Evolutionary conservation across 2,113 vertebrate genomes (phyloP), one percentile per base, ranked within the genome.

Genomic region (Propithecus coquereli): DNA sequence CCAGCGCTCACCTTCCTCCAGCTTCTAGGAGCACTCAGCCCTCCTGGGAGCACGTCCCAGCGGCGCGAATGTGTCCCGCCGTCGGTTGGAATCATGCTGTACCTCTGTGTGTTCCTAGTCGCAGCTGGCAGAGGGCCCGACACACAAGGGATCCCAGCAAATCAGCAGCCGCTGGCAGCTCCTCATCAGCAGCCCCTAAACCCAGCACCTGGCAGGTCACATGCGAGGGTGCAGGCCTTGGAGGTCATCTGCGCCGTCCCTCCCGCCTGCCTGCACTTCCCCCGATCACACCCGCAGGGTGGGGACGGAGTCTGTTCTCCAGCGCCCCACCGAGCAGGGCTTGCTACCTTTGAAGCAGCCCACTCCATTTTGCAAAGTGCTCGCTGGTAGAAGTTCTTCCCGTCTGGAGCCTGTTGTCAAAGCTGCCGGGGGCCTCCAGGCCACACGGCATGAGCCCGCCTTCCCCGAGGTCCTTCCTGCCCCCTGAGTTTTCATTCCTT

Each of bases 271-370:
- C 83, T 70, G 4, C 23, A 40, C 40, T 63, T 50, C 45, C 32
- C 34, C 37, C 3, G 23, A 40, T 52, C 6, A 2, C 22, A 40
- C 25, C 23, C 22, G 70, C 47, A 9, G 7, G 2, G 17, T 27
- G 18, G 14, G n/a, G 84, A 13, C 65, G 4, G 7, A 23, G 16
- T 70, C 23, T 70, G 9, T 40, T 50, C 14, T n/a, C 23, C 45
- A 70, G 70, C 17, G 22, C 37, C 73, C 17, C 40, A 16, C 2
- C 0, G 0, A 9, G 12, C 1, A 5, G 16, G 6, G 66, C 54
- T 7, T 18, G 54, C 18, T 7, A 16, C 54, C 20, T 57, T 57
- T 68, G 23, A 47, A 87, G 50, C 61, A 22, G 0, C 8, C 50
- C 40, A 0, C 12, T 22, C 40, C 8, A 7, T 4, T 18, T 71